phyloP scores from a whole-genome alignment of 2,797 vertebrate species.

The Synaphobranchus kaupii region DNA sequence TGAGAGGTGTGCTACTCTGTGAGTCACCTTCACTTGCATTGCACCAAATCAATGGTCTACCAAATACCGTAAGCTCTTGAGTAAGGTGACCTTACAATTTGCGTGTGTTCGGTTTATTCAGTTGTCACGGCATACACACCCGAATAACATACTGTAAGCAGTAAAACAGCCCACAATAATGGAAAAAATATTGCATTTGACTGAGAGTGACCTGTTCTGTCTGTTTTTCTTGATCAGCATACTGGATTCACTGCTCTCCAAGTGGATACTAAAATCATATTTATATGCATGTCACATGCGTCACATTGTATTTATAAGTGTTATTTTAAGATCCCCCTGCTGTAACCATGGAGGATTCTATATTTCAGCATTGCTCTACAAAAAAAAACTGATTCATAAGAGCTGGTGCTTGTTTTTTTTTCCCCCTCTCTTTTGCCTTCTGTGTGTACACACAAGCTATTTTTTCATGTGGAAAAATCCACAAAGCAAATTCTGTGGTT shows the following conservation, averaged over 20 bases:
- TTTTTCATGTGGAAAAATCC: constrained; percentile 59
- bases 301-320: neutral
- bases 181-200: neutral
- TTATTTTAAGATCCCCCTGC: constrained; percentile 5
- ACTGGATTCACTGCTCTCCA: neutral
- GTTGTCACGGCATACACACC: constrained; percentile 25
- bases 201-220: neutral
- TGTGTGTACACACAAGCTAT: constrained; percentile 43
- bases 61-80: neutral
- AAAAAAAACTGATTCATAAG: constrained; percentile 35
- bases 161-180: neutral
- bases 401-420: constrained; percentile 49
- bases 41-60: neutral
- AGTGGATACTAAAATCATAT: neutral
- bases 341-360: constrained; percentile 36
- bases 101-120: neutral
- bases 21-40: constrained; percentile 4
- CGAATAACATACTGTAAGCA: neutral
- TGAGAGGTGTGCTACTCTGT: neutral
- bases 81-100: constrained; percentile 11
- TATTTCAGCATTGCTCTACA: constrained; percentile 21
- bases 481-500: constrained; percentile 49
- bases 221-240: neutral
- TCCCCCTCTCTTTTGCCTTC: constrained; percentile 42
- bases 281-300: neutral